Evolutionary conservation across 2,113 vertebrate genomes (phyloP), one percentile per base, ranked within the genome.

Genomic region (Centropus unirufus): DNA sequence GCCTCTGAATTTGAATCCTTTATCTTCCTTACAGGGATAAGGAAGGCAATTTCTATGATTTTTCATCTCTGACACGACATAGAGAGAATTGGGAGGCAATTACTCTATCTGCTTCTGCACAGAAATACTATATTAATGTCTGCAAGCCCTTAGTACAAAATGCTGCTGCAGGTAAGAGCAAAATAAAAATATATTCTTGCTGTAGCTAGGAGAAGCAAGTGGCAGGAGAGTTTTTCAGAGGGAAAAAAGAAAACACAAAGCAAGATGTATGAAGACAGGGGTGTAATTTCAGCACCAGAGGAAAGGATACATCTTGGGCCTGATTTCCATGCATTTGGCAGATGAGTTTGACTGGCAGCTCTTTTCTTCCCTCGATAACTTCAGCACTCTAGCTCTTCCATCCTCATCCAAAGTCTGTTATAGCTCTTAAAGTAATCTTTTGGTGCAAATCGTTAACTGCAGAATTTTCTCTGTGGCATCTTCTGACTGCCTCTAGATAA

Each of bases 121-220:
- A 96, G 24, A 98, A 97, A 68, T 99, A 98, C 93, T 98, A 98
- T 87, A 98, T 99, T 94, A 99, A 99, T 4, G 98, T 99, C 42
- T 99, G 99, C 98, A 98, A 98, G 97, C 98, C 99, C 5, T 96
- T 99, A 82, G 98, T 99, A 11, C 98, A 97, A 0, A 98, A 99
- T 58, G 90, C 93, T 13, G 98, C 98, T 98, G 96, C 96, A 8
- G 93, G 98, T 98, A 92, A 97, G 97, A 62, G 32, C 21, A 27
- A 59, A 69, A 6, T 34, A 34, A 85, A 75, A 44, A n/a, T n/a
- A 8, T 5, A 2, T 74, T 91, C 40, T 78, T 8, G 1, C 14
- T 76, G 17, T 36, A 79, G 36, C 22, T 69, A 32, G 66, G 29
- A n/a, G 17, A 66, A 21, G 47, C 36, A 49, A 26, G 29, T 80